Conservation (phyloP, 2,113 vertebrate genomes). For the Columba janthina region DNA sequence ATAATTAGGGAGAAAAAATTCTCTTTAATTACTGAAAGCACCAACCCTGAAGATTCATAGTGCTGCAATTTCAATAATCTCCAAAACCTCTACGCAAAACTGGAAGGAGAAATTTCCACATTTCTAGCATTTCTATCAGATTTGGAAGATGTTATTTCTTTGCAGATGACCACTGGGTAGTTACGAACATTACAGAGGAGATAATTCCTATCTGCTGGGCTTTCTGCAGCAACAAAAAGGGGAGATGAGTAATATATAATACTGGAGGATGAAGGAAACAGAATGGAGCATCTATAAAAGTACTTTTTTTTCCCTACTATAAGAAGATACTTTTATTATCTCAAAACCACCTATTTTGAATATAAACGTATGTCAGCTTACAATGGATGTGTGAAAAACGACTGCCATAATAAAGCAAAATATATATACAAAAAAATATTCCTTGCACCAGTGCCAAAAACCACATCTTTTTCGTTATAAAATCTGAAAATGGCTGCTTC, state of each 20-base stretch:
- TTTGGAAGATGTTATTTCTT: neutral
- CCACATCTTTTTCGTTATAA: slow-evolving; percentile 41
- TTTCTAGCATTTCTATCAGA: neutral
- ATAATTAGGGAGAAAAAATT: neutral
- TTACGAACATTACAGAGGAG: neutral
- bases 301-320: neutral
- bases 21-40: neutral
- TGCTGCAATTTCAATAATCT: neutral
- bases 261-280: neutral
- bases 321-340: neutral
- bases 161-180: neutral
- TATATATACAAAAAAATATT: neutral
- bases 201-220: neutral
- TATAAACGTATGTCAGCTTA: neutral
- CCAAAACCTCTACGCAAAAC: neutral
- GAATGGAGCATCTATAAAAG: neutral
- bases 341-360: neutral
- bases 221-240: neutral
- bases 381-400: slow-evolving; percentile 9
- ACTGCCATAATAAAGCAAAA: slow-evolving; percentile 31
- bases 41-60: neutral
- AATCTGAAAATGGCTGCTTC: slow-evolving; percentile 53
- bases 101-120: neutral
- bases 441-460: neutral
- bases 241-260: neutral